These are phyloP conservation scores for Aspidiotus rigidus DNA, from an alignment of 2,888 invertebrate species.

Conservation along the genomic window DNA sequence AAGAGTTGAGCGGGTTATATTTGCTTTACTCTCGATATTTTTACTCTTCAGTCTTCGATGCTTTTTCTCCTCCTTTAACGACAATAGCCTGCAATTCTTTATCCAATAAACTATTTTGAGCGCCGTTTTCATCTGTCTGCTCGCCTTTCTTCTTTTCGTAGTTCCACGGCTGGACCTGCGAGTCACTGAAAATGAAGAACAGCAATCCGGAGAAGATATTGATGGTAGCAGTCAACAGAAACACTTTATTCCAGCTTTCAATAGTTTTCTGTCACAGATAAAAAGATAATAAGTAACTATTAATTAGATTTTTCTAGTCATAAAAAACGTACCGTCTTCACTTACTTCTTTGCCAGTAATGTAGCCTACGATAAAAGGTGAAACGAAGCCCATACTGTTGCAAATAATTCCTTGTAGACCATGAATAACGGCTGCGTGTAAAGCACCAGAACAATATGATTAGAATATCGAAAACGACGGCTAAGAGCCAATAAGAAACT, in stretches of 20 bases:
- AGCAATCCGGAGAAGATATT: constrained; percentile 48
- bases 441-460: neutral
- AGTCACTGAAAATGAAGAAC: constrained; percentile 50
- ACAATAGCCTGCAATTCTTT: neutral
- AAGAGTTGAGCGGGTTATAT: no score
- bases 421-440: constrained; percentile 49
- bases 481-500: neutral
- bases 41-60: no score
- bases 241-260: constrained; percentile 53
- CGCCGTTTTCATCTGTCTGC: neutral
- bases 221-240: constrained; percentile 49
- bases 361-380: constrained; percentile 53
- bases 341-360: constrained; percentile 54
- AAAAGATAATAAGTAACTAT: neutral
- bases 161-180: constrained; percentile 54
- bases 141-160: constrained; percentile 37
- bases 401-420: constrained; percentile 54
- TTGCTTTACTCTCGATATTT: no score
- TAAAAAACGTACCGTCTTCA: neutral
- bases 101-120: neutral
- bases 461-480: constrained; percentile 1
- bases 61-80: no score
- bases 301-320: neutral
- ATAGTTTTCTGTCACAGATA: constrained; percentile 49
- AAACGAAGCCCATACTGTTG: constrained; percentile 53